A percentile compares a stretch with the other conserved stretches of the same genome.
Evolutionary conservation across 2,888 invertebrate genomes (phyloP).

Genomic region (Plutella xylostella): DNA sequence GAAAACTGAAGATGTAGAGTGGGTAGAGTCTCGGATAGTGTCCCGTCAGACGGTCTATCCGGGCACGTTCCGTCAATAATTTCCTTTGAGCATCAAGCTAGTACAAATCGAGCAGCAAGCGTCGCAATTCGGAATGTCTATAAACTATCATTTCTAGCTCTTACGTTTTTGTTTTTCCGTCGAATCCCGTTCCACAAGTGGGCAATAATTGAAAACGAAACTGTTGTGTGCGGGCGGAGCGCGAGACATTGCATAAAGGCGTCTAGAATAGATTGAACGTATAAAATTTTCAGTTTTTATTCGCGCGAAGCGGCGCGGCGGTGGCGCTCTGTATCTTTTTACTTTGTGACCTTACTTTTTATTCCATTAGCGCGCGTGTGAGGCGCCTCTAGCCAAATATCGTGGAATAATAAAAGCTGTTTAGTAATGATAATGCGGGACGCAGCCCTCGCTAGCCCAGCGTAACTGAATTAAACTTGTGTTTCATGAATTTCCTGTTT

Average conservation of each 20-base stretch:
- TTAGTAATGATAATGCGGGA: conserved; percentile 65
- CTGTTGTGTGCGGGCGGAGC: conserved; percentile 57
- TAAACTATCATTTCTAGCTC: conserved; percentile 66
- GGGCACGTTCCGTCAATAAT: conserved; percentile 66
- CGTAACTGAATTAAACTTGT: conserved; percentile 58
- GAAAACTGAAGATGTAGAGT: neutral
- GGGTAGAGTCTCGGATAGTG: conserved; percentile 23
- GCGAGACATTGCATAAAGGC: conserved; percentile 66
- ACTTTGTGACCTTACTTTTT: conserved; percentile 70
- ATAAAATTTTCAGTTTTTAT: conserved; percentile 69
- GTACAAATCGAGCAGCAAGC: conserved; percentile 66
- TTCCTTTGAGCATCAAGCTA: conserved; percentile 59
- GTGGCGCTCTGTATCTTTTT: conserved; percentile 66
- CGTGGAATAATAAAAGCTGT: conserved; percentile 67
- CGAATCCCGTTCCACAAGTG: conserved; percentile 66
- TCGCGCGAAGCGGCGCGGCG: conserved; percentile 62
- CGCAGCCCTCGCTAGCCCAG: conserved; percentile 45
- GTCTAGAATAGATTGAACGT: conserved; percentile 67
- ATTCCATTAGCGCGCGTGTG: conserved; percentile 67
- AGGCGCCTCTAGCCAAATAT: conserved; percentile 66
- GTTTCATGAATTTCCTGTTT: conserved; percentile 43
- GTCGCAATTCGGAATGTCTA: conserved; percentile 61
- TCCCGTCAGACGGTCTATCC: conserved; percentile 31
- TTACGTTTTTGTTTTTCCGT: conserved; percentile 58
- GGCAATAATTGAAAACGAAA: conserved; percentile 70